Evolutionary conservation across 2,888 invertebrate species (phyloP), one percentile per base, ranked within the genome.

Genomic region (Subacronicta megacephala): DNA sequence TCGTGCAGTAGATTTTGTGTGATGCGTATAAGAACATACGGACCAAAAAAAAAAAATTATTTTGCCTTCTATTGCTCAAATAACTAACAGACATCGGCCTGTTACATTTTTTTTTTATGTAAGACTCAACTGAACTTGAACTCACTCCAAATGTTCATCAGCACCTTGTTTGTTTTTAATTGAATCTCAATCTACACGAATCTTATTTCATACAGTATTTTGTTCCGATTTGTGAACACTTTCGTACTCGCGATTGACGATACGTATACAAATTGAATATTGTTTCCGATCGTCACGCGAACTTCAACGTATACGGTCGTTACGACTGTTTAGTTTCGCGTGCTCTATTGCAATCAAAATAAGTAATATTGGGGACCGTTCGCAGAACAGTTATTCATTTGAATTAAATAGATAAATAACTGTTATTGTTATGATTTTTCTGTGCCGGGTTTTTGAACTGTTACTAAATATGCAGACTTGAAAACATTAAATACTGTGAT

Each of bases 281-380:
- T 62, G 59, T 57, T 43, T 61, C 33, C 44, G 41, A 52, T 12
- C 18, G 59, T 53, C 75, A 75, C 78, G 70, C 77, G 31, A 75
- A 20, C 1, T 13, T 50, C 37, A 52, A 72, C 64, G 52, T 62
- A 26, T 20, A 29, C 50, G 43, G 36, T 35, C 66, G 41, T 54
- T 67, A 43, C 38, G 40, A 58, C 37, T 65, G 37, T 63, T 68
- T 51, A 52, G 61, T 52, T 66, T 71, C 33, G 72, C 77, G 75
- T 77, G 76, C 40, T 59, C 15, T 15, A 10, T 42, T 41, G 38
- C 50, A 46, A 70, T 74, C 50, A 46, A 68, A 60, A 44, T 60
- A 51, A 62, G 44, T 57, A 46, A 56, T 57, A 17, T 44, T 45
- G 31, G 23, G 49, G 59, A 57, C 64, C 57, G 62, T 75, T 65